phyloP scores from a whole-genome alignment of 2,113 vertebrate species.

The Zingel zingel region DNA sequence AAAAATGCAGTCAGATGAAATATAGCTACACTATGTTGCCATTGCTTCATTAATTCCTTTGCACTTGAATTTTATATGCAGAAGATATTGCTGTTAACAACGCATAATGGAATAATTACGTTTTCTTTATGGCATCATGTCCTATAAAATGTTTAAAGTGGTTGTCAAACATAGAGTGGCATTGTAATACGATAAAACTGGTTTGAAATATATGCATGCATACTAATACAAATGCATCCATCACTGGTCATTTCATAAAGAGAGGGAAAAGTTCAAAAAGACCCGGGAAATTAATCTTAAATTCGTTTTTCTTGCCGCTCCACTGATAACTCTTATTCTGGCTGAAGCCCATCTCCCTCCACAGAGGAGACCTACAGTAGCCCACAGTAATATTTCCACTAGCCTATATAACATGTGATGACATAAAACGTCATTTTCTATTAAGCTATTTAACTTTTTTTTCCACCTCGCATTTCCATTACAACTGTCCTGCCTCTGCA shows the following conservation, averaged over 20 bases:
- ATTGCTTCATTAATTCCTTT: background rate
- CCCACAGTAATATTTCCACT: background rate
- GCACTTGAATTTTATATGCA: background rate
- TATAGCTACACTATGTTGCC: background rate
- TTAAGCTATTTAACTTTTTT: background rate
- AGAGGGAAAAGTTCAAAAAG: background rate
- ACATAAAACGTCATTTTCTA: background rate
- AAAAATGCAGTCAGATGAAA: background rate
- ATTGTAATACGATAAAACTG: background rate
- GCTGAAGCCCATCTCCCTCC: constrained; percentile 36
- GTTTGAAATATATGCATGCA: background rate
- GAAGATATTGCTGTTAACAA: background rate
- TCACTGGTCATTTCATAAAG: background rate
- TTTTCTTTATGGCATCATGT: background rate
- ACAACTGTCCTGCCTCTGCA: background rate
- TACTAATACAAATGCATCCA: background rate
- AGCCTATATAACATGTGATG: background rate
- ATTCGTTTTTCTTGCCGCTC: constrained; percentile 40
- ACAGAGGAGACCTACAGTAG: background rate
- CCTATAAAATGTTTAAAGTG: background rate
- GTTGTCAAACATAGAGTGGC: background rate
- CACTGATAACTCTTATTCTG: constrained; percentile 50
- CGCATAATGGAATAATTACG: background rate
- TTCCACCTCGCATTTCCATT: background rate
- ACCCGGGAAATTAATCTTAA: constrained; percentile 34